Evolutionary conservation across 2,113 vertebrate species (phyloP).

Genomic region (Pterophyllum scalare): DNA sequence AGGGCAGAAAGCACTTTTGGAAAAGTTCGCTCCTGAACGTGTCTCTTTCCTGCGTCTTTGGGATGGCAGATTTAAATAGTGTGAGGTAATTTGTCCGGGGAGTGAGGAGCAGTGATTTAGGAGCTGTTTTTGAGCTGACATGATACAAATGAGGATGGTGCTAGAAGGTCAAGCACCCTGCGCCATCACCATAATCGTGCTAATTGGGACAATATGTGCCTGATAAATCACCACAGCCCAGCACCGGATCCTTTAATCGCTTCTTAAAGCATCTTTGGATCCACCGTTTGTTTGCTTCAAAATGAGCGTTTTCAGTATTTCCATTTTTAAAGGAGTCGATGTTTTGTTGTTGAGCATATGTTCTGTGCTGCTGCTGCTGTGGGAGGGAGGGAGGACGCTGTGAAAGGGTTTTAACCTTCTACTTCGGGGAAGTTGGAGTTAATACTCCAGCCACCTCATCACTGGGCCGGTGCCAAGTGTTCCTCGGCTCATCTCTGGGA

Average conservation of each 20-base stretch:
- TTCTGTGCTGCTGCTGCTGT: constrained; percentile 43
- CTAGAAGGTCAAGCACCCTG: constrained; percentile 62
- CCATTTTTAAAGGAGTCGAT: constrained; percentile 10
- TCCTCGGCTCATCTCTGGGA: constrained; percentile 34
- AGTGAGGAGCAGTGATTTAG: constrained; percentile 78
- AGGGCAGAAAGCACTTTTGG: not conserved
- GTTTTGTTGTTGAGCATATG: constrained; percentile 60
- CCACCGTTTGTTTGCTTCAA: constrained; percentile 7
- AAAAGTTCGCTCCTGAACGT: constrained; percentile 24
- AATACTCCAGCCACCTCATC: constrained; percentile 68
- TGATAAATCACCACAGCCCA: constrained; percentile 65
- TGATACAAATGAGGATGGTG: constrained; percentile 58
- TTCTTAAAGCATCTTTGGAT: constrained; percentile 17
- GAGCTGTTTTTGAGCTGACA: constrained; percentile 69
- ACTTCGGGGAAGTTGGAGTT: constrained; percentile 58
- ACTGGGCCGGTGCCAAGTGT: constrained; percentile 66
- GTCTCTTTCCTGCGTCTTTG: constrained; percentile 41
- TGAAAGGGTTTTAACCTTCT: constrained; percentile 69
- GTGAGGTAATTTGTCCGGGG: constrained; percentile 33
- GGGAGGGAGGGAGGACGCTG: constrained; percentile 39
- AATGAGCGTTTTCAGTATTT: constrained; percentile 19
- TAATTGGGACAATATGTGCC: constrained; percentile 76
- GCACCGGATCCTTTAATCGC: constrained; percentile 51
- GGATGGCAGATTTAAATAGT: constrained; percentile 38
- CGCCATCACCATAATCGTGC: constrained; percentile 64